Evolutionary conservation across 2,113 vertebrate species (phyloP).

Genomic region (Catharus bicknelli): DNA sequence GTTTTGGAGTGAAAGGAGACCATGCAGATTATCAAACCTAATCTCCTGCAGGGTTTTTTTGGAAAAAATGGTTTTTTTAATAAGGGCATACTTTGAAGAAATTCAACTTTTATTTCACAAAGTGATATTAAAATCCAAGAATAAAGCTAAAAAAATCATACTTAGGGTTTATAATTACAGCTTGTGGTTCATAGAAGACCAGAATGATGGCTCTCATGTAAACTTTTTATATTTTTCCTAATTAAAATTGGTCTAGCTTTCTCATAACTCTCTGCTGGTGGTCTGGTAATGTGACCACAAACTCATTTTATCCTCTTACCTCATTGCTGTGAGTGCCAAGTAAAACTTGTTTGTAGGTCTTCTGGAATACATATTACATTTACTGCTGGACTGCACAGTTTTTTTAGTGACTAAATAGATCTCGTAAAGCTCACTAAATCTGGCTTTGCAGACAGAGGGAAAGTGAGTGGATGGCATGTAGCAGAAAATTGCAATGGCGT

Average conservation of each 20-base stretch:
- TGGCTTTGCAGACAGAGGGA: conserved; percentile 3
- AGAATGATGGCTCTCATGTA: conserved; percentile 5
- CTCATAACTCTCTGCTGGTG: conserved; percentile 46
- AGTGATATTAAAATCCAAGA: neutral
- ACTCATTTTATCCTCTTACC: conserved; percentile 61
- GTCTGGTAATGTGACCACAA: conserved; percentile 55
- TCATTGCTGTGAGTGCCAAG: conserved; percentile 59
- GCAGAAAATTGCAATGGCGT: conserved; percentile 40
- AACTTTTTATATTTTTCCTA: conserved; percentile 38
- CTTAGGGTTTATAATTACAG: conserved; percentile 6
- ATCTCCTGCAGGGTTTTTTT: neutral
- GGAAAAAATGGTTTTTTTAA: neutral
- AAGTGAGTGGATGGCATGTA: neutral
- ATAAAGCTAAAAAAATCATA: conserved; percentile 16
- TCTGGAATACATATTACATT: conserved; percentile 44
- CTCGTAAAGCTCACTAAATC: conserved; percentile 16
- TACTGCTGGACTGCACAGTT: conserved; percentile 37
- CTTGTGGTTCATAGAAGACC: neutral
- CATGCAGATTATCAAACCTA: neutral
- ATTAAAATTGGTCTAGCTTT: conserved; percentile 28
- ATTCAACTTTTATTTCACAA: neutral
- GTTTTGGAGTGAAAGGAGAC: neutral
- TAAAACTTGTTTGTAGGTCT: conserved; percentile 50
- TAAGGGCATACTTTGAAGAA: neutral
- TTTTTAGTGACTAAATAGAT: conserved; percentile 28